Evolutionary conservation across 2,888 invertebrate genomes (phyloP).

Genomic region (Baronia brevicornis): DNA sequence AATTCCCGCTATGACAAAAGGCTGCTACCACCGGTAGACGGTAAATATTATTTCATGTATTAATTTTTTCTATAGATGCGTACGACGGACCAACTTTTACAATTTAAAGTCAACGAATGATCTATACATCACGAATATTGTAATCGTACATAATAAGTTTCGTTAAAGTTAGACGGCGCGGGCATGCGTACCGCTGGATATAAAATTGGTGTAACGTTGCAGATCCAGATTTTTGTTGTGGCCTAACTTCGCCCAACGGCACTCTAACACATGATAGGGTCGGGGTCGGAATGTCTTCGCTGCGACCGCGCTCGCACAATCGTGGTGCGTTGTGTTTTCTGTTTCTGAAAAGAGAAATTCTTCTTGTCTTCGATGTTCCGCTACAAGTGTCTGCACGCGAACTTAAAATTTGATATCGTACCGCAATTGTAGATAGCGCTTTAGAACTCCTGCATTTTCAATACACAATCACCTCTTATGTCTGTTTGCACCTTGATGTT

Average conservation of each 20-base stretch:
- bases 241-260: conserved; percentile 85
- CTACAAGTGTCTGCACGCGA: conserved; percentile 32
- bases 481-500: conserved; percentile 21
- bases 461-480: conserved; percentile 23
- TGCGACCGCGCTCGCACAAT: conserved; percentile 74
- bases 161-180: not conserved
- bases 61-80: conserved; percentile 8
- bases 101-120: not conserved
- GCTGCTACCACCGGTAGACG: conserved; percentile 92
- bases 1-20: conserved; percentile 94
- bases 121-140: not conserved
- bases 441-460: conserved; percentile 27
- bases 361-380: conserved; percentile 39
- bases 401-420: conserved; percentile 24
- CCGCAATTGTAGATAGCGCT: conserved; percentile 45
- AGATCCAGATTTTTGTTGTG: conserved; percentile 94
- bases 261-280: conserved; percentile 79
- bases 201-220: conserved; percentile 71
- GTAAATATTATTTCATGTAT: conserved; percentile 75
- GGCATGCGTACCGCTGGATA: conserved; percentile 4
- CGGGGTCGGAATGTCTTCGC: conserved; percentile 64
- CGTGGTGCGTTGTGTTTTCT: conserved; percentile 77
- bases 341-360: conserved; percentile 74
- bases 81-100: not conserved
- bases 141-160: too few species aligned